Evolutionary conservation across 1,140 invertebrate genomes (phyloP), one percentile per base, ranked within the genome.

Genomic region (Antheraea mylitta): DNA sequence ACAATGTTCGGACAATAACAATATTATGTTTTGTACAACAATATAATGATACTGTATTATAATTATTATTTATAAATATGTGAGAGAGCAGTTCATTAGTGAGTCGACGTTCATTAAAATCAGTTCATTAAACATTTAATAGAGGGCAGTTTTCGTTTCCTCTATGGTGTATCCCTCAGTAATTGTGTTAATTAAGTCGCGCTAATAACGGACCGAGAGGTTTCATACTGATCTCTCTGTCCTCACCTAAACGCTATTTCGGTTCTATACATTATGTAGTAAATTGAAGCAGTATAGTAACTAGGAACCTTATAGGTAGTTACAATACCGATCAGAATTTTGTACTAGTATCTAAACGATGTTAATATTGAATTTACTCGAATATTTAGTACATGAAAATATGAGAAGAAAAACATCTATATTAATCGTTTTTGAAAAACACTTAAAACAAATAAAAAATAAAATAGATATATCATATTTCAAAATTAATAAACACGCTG

Each of bases 141-240:
- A 53, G 45, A 13, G 45, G 45, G 45, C 45, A 53, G 45, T 53
- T 42, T 42, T 42, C 38, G 38, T 42, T 42, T 42, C 38, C 38
- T 9, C 45, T 6, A 1, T 16, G 1, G 45, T n/a, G 45, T 53
- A 53, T 53, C 45, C 11, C 16, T n/a, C 45, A 16, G 11, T 53
- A 53, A 53, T 53, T 53, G 45, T 53, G 45, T 53, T 53, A 53
- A 53, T 53, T 53, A 53, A 53, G 16, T 53, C 45, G 16, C 45
- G 6, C 45, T 53, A 53, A 53, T 53, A 13, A 53, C 45, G 45
- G 45, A 53, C 45, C 10, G 45, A 53, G 45, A n/a, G 16, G 6
- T 13, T 53, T 53, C 45, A 16, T 53, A 53, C 11, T 53, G 16
- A 7, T 30, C 22, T 30, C 45, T 53, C 45, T 53, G 45, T 53